Base-by-base conservation (phyloP, 2,888 invertebrate genomes). In the Heteromyza rotundicornis region DNA sequence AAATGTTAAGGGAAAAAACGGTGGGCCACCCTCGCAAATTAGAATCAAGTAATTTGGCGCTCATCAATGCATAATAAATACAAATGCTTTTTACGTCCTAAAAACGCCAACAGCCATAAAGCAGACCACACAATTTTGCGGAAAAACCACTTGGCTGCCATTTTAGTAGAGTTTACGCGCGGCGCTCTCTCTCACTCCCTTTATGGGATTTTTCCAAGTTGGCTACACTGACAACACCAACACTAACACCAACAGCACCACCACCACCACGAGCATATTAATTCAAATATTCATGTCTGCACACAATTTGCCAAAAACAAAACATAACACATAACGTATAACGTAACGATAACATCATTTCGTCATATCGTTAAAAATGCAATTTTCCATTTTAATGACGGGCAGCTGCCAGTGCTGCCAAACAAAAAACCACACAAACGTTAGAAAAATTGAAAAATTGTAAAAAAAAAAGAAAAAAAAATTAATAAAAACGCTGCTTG, bases 321-420 rank as follows among this genome's bases (percentile, higher is more conserved):
- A 17, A 47, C 17, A 47, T 14, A 47, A 47, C 47, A 20, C 19
- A 35, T 36, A 55, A 55, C 55, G 40, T 55, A 55, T 57, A 47
- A 57, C 50, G 20, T 62, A 64, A 66, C 64, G 67, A 62, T 65
- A 67, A 64, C 64, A 32, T 32, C 59, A 67, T 68, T 68, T 67
- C 65, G 63, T 70, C 64, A 70, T 68, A 68, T 66, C 66, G 64
- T 65, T 65, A 65, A 68, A 66, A 69, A 70, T 65, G 65, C 64
- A 64, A 60, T 64, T 64, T 56, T 61, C 47, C 20, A 47, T 47
- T 47, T 61, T 61, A 57, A 61, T 61, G 61, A 57, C 35, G 40
- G 40, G 40, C 40, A 40, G 40, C 40, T 3, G 10, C 14, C 40
- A 10, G 14, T 40, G 40, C 40, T n/a, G 40, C 40, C 40, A 27